Percentiles rank a stretch among this genome's conserved stretches.
Conservation (phyloP, 2,113 vertebrate species). For the Eurystomus gularis region DNA sequence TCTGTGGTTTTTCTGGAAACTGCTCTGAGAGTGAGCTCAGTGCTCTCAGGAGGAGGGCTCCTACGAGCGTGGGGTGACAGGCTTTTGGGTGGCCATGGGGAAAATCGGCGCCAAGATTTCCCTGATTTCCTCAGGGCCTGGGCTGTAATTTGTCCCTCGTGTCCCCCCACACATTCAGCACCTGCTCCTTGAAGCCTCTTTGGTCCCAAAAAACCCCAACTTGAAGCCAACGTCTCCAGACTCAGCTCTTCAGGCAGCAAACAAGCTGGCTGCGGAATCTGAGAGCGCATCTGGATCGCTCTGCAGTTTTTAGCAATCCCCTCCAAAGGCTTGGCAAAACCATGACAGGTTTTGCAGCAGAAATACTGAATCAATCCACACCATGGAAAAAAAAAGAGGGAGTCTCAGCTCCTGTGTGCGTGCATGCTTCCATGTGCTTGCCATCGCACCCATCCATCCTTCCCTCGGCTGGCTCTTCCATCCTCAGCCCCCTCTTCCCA, state of each 20-base stretch:
- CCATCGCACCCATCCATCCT: background rate
- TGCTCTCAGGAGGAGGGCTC: background rate
- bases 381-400: no score
- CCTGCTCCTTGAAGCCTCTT: background rate
- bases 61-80: accelerated
- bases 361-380: accelerated
- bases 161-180: background rate
- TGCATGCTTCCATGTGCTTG: background rate
- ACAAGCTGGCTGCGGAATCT: background rate
- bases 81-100: background rate
- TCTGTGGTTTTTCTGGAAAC: background rate
- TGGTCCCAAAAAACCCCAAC: background rate
- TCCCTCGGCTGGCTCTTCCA: background rate
- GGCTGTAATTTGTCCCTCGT: background rate
- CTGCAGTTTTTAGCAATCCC: background rate
- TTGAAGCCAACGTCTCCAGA: accelerated
- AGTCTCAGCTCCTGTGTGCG: background rate
- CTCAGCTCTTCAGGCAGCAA: background rate
- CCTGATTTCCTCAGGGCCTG: background rate
- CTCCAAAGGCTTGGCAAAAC: background rate
- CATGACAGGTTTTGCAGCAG: background rate
- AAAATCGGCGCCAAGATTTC: background rate
- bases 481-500: background rate
- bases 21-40: accelerated
- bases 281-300: background rate